Percentiles rank a stretch among this genome's conserved stretches.
Evolutionary conservation across 2,113 vertebrate species (phyloP).

Genomic region (Ochotona princeps): DNA sequence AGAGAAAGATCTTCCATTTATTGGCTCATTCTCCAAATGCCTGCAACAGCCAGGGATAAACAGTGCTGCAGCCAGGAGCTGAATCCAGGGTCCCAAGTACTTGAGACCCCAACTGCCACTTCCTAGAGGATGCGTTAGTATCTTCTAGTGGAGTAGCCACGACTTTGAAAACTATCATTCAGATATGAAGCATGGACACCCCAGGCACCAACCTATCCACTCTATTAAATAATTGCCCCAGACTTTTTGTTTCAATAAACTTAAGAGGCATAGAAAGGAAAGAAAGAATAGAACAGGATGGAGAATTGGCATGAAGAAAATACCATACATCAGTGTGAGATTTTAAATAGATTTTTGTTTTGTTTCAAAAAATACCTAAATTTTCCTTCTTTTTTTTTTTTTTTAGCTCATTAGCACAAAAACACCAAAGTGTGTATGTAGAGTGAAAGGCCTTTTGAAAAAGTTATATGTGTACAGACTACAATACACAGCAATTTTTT

Average conservation of each 20-base stretch:
- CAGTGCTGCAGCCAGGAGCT: too few species aligned
- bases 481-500: not conserved
- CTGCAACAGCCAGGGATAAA: too few species aligned
- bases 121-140: too few species aligned
- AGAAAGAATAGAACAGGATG: not conserved
- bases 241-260: constrained; percentile 21
- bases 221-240: too few species aligned
- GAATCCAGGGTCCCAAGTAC: too few species aligned
- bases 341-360: constrained; percentile 44
- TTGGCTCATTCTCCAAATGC: too few species aligned
- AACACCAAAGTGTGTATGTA: constrained; percentile 30
- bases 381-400: constrained; percentile 29
- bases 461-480: constrained; percentile 26
- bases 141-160: too few species aligned
- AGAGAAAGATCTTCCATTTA: too few species aligned
- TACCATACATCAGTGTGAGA: not conserved
- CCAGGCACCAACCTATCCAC: too few species aligned
- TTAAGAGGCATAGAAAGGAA: not conserved
- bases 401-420: not conserved
- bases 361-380: not conserved
- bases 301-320: constrained; percentile 29
- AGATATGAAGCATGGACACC: too few species aligned
- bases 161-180: too few species aligned
- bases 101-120: too few species aligned
- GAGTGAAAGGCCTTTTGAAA: constrained; percentile 43